A percentile compares a stretch with the other conserved stretches of the same genome.
Conservation (phyloP, 2,797 vertebrate species). For the Tragopan temminckii region DNA sequence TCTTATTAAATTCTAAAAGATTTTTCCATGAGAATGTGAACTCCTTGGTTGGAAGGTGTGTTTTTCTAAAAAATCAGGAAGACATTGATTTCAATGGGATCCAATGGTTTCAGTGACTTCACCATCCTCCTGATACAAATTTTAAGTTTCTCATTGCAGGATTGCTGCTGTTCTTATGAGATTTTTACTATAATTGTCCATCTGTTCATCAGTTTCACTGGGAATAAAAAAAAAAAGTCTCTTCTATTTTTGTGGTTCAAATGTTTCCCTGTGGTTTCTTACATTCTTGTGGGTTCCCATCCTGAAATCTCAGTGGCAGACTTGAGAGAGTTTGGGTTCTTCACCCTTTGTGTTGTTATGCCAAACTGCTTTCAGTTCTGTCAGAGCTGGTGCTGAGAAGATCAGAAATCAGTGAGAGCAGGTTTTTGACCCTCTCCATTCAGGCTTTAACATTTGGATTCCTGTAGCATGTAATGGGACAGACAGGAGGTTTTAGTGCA, state of each 20-base stretch:
- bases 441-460: neutral
- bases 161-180: neutral
- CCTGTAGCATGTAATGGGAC: neutral
- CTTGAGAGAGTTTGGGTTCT: neutral
- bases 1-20: neutral
- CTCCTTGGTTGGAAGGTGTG: neutral
- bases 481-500: neutral
- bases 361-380: neutral
- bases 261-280: neutral
- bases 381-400: fast-evolving
- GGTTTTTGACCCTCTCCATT: neutral
- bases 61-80: neutral
- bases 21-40: neutral
- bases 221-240: neutral
- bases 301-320: neutral
- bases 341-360: neutral
- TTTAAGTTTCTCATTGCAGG: neutral
- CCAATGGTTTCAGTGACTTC: neutral
- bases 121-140: neutral
- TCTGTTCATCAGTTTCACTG: neutral
- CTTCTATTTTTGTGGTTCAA: neutral
- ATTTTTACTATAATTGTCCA: neutral
- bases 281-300: neutral
- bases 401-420: neutral
- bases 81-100: neutral